Base-by-base conservation (phyloP, 2,888 invertebrate species). In the Stenolophus ochropezus region DNA sequence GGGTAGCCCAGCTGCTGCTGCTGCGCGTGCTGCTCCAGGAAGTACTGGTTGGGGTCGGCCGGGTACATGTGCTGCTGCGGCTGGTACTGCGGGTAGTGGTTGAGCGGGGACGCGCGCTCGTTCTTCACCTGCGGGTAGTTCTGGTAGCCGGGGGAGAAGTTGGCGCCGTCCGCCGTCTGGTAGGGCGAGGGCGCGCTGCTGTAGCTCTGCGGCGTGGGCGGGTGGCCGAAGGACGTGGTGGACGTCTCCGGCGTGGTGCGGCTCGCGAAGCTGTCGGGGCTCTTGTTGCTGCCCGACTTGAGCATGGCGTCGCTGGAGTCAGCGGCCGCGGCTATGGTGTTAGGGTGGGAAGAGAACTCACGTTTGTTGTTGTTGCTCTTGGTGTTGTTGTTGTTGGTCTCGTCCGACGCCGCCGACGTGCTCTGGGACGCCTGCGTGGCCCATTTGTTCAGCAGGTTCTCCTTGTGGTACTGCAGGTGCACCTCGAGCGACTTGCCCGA, bases 391-490 rank as follows among this genome's bases (percentile, higher is more conserved):
- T 94, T 94, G 83, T 93, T 92, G 84, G 92, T 91, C 86, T 92
- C 92, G 88, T 91, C 90, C 47, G 83, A 79, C 16, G 83, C 78
- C 56, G 85, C 83, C 53, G 87, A 85, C 20, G 86, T 81, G n/a
- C 85, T 84, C 1, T 86, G 91, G 73, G 88, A 87, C 33, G 90
- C 88, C 85, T 91, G 93, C 65, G 91, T 92, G 75, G 93, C 93
- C 95, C 95, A 95, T 89, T 94, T 94, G 84, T 92, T 93, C 86
- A 94, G 90, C 85, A 95, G 90, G 87, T 94, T 94, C 87, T 95
- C 94, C 88, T 95, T 94, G 86, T 95, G 94, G 89, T 95, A 96
- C 87, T 94, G 93, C 86, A 95, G 90, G 89, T 96, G 96, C 84
- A 95, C 95, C 86, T 95, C 94, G 84, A 96, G 91, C 82, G 95